Evolutionary conservation across 2,888 invertebrate species (phyloP).

Genomic region (Catocala fraxini): DNA sequence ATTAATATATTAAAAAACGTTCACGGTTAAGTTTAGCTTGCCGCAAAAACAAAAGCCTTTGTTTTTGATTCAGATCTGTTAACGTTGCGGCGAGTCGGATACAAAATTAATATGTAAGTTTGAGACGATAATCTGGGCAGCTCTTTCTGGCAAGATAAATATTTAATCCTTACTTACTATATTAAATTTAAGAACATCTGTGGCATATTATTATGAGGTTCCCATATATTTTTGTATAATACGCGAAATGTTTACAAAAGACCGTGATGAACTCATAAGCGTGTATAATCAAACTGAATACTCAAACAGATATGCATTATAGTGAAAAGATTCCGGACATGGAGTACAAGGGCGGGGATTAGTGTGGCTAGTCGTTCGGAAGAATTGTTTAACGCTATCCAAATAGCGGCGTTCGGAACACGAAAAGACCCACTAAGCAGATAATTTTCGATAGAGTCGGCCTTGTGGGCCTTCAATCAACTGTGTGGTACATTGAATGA

Average conservation of each 20-base stretch:
- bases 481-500: constrained; percentile 67
- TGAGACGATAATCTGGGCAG: background rate
- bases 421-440: constrained; percentile 83
- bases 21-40: too few relatives aligned
- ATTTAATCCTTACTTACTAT: constrained; percentile 17
- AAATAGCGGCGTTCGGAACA: constrained; percentile 79
- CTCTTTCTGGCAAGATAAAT: background rate
- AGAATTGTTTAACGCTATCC: constrained; percentile 86
- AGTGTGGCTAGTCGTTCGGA: constrained; percentile 78
- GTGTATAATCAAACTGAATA: constrained; percentile 81
- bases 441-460: constrained; percentile 79
- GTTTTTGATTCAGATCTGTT: too few relatives aligned
- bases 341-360: constrained; percentile 76
- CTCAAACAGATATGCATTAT: constrained; percentile 73
- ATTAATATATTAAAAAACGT: too few relatives aligned
- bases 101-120: too few relatives aligned
- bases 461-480: constrained; percentile 80
- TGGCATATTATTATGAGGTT: constrained; percentile 7
- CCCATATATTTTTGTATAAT: constrained; percentile 12
- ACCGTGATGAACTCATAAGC: constrained; percentile 69
- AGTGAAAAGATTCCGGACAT: constrained; percentile 66
- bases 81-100: too few relatives aligned
- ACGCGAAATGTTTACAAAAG: constrained; percentile 54
- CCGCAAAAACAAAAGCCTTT: too few relatives aligned
- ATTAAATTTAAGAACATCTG: constrained; percentile 20